Percentiles rank a stretch among this genome's conserved stretches.
Conservation (phyloP, 2,888 invertebrate species). For the Oligia fasciuncula region DNA sequence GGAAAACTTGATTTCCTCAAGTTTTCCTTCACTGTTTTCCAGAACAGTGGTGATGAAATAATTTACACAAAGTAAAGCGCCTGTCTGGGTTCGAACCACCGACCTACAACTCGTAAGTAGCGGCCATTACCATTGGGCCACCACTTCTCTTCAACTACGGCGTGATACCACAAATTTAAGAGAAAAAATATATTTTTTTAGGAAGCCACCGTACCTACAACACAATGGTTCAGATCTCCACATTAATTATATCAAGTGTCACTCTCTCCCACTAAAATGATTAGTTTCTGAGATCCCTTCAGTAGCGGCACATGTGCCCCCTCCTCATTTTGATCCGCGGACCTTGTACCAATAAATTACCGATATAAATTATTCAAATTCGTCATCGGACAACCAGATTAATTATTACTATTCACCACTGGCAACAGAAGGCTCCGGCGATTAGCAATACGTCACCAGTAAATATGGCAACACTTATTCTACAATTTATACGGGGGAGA, state of each 20-base stretch:
- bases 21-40: background rate
- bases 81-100: background rate
- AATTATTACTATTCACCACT: conserved; percentile 87
- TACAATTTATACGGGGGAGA: conserved; percentile 87
- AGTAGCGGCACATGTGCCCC: conserved; percentile 73
- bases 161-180: background rate
- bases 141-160: no score
- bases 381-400: conserved; percentile 86
- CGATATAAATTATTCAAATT: conserved; percentile 87
- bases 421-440: conserved; percentile 85
- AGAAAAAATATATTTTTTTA: background rate
- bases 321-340: conserved; percentile 72
- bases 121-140: no score
- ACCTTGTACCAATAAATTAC: conserved; percentile 83
- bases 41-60: background rate
- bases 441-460: conserved; percentile 89
- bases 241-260: conserved; percentile 44
- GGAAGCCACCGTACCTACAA: background rate
- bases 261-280: conserved; percentile 50
- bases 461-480: conserved; percentile 90
- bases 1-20: no score
- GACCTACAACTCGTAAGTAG: background rate
- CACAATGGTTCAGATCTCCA: conserved; percentile 6
- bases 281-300: conserved; percentile 61
- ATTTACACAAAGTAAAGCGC: background rate